Conservation (phyloP, 2,888 invertebrate species). For the Prosopocoilus inquinatus region DNA sequence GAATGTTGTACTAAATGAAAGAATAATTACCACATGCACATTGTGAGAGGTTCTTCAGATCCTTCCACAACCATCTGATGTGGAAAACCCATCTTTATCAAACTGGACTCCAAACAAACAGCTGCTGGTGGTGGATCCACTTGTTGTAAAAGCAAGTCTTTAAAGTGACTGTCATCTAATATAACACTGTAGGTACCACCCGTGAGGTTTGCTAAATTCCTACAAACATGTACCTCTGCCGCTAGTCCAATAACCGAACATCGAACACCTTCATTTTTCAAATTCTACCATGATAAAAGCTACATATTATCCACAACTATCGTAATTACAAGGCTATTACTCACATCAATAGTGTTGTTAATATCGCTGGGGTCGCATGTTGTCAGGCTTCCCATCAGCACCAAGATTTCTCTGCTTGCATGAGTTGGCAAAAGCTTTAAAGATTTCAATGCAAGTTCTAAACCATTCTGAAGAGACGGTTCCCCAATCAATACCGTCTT, state of each 20-base stretch:
- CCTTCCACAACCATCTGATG: slow-evolving; percentile 66
- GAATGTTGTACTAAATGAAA: too few relatives aligned
- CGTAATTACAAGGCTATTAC: slow-evolving; percentile 8
- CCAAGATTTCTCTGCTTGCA: slow-evolving; percentile 89
- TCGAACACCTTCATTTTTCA: slow-evolving; percentile 80
- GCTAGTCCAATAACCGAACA: slow-evolving; percentile 94
- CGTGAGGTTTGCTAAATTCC: slow-evolving; percentile 80
- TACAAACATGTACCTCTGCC: slow-evolving; percentile 92
- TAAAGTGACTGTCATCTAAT: slow-evolving; percentile 77
- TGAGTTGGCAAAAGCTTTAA: slow-evolving; percentile 89
- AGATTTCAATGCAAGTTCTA: slow-evolving; percentile 83
- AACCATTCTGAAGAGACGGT: slow-evolving; percentile 93
- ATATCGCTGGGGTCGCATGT: slow-evolving; percentile 97
- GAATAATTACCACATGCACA: slow-evolving; percentile 83
- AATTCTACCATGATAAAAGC: slow-evolving; percentile 51
- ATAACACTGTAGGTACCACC: slow-evolving; percentile 84
- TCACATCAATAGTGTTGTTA: slow-evolving; percentile 73
- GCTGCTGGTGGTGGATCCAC: slow-evolving; percentile 74
- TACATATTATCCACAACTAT: background rate
- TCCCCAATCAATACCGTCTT: slow-evolving; percentile 79
- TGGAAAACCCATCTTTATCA: slow-evolving; percentile 97
- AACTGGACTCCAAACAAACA: slow-evolving; percentile 67
- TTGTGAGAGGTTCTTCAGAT: slow-evolving; percentile 66
- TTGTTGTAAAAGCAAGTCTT: slow-evolving; percentile 64
- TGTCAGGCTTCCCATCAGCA: slow-evolving; percentile 90